Evolutionary conservation across 2,888 invertebrate genomes (phyloP), one percentile per base, ranked within the genome.

Genomic region (Thera britannica): DNA sequence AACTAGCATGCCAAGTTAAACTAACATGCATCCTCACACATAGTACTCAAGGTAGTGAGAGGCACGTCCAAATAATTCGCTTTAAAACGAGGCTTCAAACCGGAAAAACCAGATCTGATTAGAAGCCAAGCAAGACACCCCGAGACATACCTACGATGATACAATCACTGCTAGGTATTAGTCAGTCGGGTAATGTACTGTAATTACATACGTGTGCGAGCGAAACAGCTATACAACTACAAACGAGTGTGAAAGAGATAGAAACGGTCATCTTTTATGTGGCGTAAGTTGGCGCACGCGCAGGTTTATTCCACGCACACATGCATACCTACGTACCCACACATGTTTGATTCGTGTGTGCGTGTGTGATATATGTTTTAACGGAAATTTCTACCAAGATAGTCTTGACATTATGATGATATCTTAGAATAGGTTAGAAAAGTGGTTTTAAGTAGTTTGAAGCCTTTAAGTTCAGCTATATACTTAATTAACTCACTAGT

Each of bases 321-420:
- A 81, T 68, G 70, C 74, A 41, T 35, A 55, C 56, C 12, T n/a
- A 38, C 55, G 36, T 55, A 68, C 2, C 8, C 44, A 46, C 2
- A 3, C 52, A 9, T 34, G 52, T 52, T 52, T 23, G 23, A 1
- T 72, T 73, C 65, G 67, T 70, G 71, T 74, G 74, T 70, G 75
- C 58, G 68, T 70, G 63, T 70, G 72, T 78, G 77, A 69, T 74
- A 71, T 75, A 74, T 75, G 74, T 75, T 77, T 82, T 84, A 88
- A 87, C 88, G 89, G 91, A 90, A 89, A 86, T 86, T 88, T 90
- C 89, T 89, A 87, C 86, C 77, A 76, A 77, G 85, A 87, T 84
- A 72, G 75, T 78, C 80, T 83, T 86, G 89, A 87, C 87, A 87
- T 83, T 78, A 80, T 73, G 76, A 78, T 72, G 62, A 64, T 75